A percentile compares a stretch with the other conserved stretches of the same genome.
phyloP scores from a whole-genome alignment of 2,797 vertebrate species.

The Aselliscus stoliczkanus region DNA sequence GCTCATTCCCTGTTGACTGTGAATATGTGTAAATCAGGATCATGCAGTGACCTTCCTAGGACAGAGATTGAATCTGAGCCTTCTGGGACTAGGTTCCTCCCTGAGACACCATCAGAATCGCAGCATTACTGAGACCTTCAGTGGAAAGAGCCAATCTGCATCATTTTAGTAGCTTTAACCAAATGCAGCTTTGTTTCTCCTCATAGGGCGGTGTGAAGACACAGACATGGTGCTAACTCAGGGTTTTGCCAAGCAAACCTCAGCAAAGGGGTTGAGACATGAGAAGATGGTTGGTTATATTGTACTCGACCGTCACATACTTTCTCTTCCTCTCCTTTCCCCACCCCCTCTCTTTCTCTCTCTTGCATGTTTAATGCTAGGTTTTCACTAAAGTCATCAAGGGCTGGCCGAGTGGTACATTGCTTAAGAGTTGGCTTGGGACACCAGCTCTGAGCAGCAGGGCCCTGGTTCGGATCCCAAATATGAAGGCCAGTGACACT shows the following conservation, averaged over 20 bases:
- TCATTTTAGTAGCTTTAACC: background rate
- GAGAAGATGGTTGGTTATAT: no score
- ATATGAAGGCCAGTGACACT: no score
- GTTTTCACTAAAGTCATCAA: no score
- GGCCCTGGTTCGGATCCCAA: no score
- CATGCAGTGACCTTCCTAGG: background rate
- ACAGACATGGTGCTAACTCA: background rate
- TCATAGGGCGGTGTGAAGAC: background rate
- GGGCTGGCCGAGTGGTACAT: no score
- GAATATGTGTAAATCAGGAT: fast-evolving
- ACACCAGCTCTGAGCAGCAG: no score
- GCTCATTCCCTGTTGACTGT: fast-evolving
- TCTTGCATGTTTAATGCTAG: background rate
- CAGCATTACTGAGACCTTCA: background rate
- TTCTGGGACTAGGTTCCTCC: background rate
- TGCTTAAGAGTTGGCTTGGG: no score
- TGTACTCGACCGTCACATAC: fast-evolving
- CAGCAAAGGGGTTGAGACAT: background rate
- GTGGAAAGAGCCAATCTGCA: background rate
- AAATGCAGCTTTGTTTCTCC: background rate
- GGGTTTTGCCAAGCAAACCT: background rate
- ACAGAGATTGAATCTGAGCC: background rate
- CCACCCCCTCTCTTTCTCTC: fast-evolving
- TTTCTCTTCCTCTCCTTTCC: background rate
- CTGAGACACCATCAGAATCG: background rate